Percentiles rank a stretch among this genome's conserved stretches.
These are phyloP conservation scores for Zaprionus nigranus DNA, from an alignment of 1,140 invertebrate genomes.

Conservation along the genomic window DNA sequence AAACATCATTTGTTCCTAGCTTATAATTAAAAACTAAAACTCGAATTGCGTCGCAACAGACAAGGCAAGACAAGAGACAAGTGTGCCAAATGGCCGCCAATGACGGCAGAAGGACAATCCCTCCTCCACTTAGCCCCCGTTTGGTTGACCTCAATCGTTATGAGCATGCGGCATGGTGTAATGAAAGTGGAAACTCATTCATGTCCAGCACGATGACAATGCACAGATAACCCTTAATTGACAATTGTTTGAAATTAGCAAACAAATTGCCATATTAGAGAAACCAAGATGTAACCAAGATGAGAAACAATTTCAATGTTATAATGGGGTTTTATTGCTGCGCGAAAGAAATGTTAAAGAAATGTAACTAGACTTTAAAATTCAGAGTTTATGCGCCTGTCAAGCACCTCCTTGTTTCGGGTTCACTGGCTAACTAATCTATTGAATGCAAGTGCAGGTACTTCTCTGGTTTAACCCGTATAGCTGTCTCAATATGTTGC, in stretches of 20 bases:
- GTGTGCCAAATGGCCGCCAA: constrained; percentile 10
- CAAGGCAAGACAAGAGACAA: neutral
- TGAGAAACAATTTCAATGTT: neutral
- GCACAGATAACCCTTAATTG: constrained; percentile 11
- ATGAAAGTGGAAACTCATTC: constrained; percentile 3
- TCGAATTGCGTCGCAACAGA: constrained; percentile 3
- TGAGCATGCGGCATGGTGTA: constrained; percentile 4
- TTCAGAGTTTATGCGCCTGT: no score
- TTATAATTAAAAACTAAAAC: constrained; percentile 18
- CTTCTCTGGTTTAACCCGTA: neutral
- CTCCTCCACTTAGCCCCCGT: neutral
- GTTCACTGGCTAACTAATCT: constrained; percentile 1
- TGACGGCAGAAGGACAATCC: neutral
- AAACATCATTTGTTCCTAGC: constrained; percentile 10
- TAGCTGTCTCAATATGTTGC: constrained; percentile 2
- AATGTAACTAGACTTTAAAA: no score
- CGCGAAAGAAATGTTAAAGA: neutral
- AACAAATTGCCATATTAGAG: constrained; percentile 6
- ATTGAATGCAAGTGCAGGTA: neutral
- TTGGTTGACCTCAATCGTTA: constrained; percentile 15
- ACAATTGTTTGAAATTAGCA: constrained; percentile 12
- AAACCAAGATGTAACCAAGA: constrained; percentile 1
- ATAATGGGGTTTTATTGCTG: neutral
- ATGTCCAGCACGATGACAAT: neutral
- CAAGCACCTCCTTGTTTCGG: neutral